Conservation (phyloP, 2,888 invertebrate genomes). For the Caprella mutica region DNA sequence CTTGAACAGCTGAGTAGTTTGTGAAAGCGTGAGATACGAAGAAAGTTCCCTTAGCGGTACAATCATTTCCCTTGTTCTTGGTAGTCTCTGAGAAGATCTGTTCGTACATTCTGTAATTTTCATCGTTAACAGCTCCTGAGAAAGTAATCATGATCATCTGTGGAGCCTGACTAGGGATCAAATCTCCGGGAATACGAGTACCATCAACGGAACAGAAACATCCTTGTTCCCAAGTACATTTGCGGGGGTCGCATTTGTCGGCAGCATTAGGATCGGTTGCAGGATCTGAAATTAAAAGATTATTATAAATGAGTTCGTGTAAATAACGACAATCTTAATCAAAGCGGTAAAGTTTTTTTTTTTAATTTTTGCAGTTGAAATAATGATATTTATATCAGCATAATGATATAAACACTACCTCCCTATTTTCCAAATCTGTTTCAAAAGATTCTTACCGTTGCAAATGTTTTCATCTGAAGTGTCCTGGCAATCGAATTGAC, state of each 20-base stretch:
- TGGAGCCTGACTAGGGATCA: conserved; percentile 71
- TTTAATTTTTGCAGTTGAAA: too few relatives aligned
- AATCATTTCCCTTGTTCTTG: conserved; percentile 56
- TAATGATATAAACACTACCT: too few relatives aligned
- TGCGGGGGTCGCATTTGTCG: conserved; percentile 37
- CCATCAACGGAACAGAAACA: conserved; percentile 89
- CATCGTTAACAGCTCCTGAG: conserved; percentile 82
- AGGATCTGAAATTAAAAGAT: conserved; percentile 36
- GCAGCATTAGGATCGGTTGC: conserved; percentile 39
- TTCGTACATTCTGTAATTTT: conserved; percentile 76
- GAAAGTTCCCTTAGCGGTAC: conserved; percentile 79
- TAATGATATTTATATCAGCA: too few relatives aligned
- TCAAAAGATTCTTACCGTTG: conserved; percentile 55
- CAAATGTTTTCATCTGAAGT: conserved; percentile 92
- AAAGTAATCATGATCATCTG: conserved; percentile 87
- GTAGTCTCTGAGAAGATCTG: conserved; percentile 56
- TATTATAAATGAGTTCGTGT: too few relatives aligned
- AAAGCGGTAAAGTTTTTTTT: too few relatives aligned
- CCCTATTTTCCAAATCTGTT: too few relatives aligned
- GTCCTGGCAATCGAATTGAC: conserved; percentile 80
- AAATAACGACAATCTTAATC: too few relatives aligned
- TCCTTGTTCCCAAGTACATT: conserved; percentile 44
- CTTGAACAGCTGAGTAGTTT: conserved; percentile 86
- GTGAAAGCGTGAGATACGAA: conserved; percentile 81
- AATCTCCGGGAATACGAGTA: conserved; percentile 69